A percentile compares a stretch with the other conserved stretches of the same genome.
Conservation (phyloP, 2,113 vertebrate species). For the Antennarius striatus region DNA sequence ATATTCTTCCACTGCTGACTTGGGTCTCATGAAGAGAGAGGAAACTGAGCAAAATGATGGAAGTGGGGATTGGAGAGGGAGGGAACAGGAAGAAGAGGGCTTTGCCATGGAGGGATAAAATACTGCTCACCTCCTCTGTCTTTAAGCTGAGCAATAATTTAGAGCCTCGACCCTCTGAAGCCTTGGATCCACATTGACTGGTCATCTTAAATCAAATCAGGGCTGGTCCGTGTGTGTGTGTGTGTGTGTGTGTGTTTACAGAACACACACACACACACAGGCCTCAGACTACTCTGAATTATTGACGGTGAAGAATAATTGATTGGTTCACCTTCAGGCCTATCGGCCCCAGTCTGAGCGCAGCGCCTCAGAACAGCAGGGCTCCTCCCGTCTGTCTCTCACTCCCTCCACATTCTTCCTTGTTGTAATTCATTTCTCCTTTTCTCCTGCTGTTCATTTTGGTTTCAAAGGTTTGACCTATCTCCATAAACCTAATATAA, state of each 20-base stretch:
- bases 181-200: conserved; percentile 75
- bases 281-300: conserved; percentile 73
- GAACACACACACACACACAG: conserved; percentile 35
- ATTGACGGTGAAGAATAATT: conserved; percentile 79
- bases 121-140: conserved; percentile 54
- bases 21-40: conserved; percentile 27
- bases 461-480: not conserved
- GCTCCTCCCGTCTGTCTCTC: conserved; percentile 39
- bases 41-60: conserved; percentile 29
- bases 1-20: conserved; percentile 20
- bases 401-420: conserved; percentile 21
- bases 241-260: conserved; percentile 30
- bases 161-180: conserved; percentile 68
- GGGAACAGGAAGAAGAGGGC: conserved; percentile 39
- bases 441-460: not conserved
- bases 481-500: no score
- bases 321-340: conserved; percentile 80
- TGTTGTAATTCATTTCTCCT: conserved; percentile 12
- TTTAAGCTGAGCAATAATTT: conserved; percentile 78
- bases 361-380: conserved; percentile 54
- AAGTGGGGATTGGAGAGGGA: conserved; percentile 9
- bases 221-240: conserved; percentile 41
- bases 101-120: conserved; percentile 56
- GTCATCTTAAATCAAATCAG: conserved; percentile 82
- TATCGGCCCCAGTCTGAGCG: conserved; percentile 66